phyloP scores from a whole-genome alignment of 30 jellyfish, hydroid and myxozoan species.

The Rhopilema esculentum region DNA sequence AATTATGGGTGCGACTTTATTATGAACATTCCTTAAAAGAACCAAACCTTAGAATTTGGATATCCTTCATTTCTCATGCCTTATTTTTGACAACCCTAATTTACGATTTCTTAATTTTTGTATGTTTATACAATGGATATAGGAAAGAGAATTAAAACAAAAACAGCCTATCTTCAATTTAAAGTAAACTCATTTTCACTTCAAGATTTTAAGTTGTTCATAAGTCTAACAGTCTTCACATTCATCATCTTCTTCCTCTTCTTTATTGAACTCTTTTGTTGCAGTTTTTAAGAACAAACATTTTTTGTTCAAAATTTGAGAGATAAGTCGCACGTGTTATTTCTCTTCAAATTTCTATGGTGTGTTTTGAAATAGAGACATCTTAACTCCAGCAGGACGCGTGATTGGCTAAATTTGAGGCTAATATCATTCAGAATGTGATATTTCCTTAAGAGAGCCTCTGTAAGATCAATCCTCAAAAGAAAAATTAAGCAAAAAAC shows the following conservation, averaged over 20 bases:
- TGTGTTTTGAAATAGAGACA: neutral
- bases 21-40: conserved; percentile 16
- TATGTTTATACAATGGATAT: conserved; percentile 1
- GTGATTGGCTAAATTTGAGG: neutral
- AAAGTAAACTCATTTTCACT: neutral
- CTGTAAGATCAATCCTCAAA: neutral
- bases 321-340: neutral
- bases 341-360: neutral
- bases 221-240: too few relatives aligned
- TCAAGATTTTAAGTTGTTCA: neutral
- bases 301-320: neutral
- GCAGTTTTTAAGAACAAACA: neutral
- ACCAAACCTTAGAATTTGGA: neutral
- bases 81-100: conserved; percentile 7
- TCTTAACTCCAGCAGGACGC: neutral
- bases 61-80: conserved; percentile 26
- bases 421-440: neutral
- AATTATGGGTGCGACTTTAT: conserved; percentile 18
- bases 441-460: neutral
- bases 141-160: neutral
- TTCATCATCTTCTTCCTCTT: too few relatives aligned
- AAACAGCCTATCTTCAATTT: neutral
- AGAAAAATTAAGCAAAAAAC: too few relatives aligned
- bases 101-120: conserved; percentile 12
- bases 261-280: neutral